Conservation (phyloP, 2,113 vertebrate species). For the Fulmarus glacialis region DNA sequence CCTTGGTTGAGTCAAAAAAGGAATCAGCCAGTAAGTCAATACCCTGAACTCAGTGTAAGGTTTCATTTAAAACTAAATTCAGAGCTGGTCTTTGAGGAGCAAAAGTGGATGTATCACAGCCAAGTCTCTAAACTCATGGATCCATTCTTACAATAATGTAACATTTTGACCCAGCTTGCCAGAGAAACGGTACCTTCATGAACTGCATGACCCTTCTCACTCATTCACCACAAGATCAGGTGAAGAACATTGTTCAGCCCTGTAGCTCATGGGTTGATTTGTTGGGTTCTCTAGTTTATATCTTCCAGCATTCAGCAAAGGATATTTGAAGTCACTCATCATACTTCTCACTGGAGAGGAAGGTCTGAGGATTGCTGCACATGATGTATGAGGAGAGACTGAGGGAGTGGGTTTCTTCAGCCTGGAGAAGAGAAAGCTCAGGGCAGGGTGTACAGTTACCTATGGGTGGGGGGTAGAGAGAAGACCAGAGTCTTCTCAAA, state of each 20-base stretch:
- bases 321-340: not conserved
- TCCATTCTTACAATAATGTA: not conserved
- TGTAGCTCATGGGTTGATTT: rapidly evolving
- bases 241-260: rapidly evolving
- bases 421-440: not conserved
- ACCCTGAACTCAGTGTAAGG: not conserved
- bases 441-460: not conserved
- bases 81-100: not conserved
- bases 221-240: not conserved
- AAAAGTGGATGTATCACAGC: not conserved
- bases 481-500: not conserved
- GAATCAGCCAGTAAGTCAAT: not conserved
- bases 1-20: not conserved
- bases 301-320: not conserved
- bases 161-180: not conserved
- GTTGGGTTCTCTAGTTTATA: not conserved
- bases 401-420: not conserved
- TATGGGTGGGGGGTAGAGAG: not conserved
- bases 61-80: not conserved
- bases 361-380: not conserved
- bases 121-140: not conserved
- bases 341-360: not conserved
- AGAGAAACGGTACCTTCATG: not conserved
- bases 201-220: not conserved
- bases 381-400: not conserved